phyloP scores from a whole-genome alignment of 1,140 invertebrate genomes.

The Cephus cinctus region DNA sequence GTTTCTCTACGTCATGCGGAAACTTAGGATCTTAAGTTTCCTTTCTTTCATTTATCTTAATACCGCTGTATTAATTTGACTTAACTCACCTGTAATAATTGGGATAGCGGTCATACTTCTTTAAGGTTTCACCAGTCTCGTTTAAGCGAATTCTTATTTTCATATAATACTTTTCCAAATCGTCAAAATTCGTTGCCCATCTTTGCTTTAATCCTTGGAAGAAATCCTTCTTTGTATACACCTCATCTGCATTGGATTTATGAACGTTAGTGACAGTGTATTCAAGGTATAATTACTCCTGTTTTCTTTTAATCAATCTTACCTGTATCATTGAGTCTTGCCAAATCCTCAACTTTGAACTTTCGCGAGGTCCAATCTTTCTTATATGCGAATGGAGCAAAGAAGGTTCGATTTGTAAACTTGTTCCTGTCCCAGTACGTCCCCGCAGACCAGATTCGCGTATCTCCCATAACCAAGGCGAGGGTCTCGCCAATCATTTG shows the following conservation, averaged over 20 bases:
- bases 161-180: conserved; percentile 86
- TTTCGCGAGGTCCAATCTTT: conserved; percentile 78
- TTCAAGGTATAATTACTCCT: conserved; percentile 28
- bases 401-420: conserved; percentile 88
- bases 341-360: conserved; percentile 85
- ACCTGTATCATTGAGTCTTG: conserved; percentile 75
- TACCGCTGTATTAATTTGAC: too few species aligned
- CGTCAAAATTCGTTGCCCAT: conserved; percentile 92
- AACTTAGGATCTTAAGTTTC: too few species aligned
- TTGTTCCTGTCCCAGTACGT: conserved; percentile 95
- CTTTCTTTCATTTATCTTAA: too few species aligned
- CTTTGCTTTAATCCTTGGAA: conserved; percentile 87
- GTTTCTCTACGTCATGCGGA: too few species aligned
- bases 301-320: conserved; percentile 28
- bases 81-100: conserved; percentile 71
- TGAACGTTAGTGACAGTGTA: too few species aligned
- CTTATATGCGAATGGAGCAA: conserved; percentile 94
- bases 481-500: conserved; percentile 94
- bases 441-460: conserved; percentile 87
- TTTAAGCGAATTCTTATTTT: conserved; percentile 92
- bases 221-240: conserved; percentile 83
- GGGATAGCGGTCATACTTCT: conserved; percentile 88
- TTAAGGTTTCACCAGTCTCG: conserved; percentile 77
- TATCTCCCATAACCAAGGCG: conserved; percentile 86
- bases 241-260: conserved; percentile 67